These are phyloP conservation scores for Rhinolophus ferrumequinum DNA, from an alignment of 2,113 vertebrate genomes.

Conservation along the genomic window DNA sequence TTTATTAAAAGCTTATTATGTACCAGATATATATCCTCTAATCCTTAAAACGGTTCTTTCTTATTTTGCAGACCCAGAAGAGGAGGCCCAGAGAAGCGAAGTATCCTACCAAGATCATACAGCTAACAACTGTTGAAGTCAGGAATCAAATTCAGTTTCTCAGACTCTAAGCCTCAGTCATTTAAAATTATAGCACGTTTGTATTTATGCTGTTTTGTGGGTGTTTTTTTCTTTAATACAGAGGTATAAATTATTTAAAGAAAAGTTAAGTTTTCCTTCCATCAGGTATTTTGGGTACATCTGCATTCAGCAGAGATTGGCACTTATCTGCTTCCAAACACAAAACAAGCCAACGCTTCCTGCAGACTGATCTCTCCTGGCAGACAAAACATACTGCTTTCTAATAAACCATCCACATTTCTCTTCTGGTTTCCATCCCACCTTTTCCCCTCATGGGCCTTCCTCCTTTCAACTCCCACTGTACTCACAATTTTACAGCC, in stretches of 20 bases:
- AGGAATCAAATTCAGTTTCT: not conserved
- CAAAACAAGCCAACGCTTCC: not conserved
- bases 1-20: not conserved
- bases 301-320: not conserved
- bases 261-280: not conserved
- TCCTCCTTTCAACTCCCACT: not conserved
- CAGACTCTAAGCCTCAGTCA: not conserved
- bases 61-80: slow-evolving; percentile 22
- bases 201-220: not conserved
- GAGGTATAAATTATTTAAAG: not conserved
- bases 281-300: not conserved
- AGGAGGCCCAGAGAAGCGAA: not conserved
- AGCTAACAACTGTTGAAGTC: not conserved
- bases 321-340: not conserved
- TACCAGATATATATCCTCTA: not conserved
- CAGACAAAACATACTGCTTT: not conserved
- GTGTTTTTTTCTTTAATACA: not conserved
- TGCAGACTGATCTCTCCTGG: not conserved
- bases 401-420: not conserved
- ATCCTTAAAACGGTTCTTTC: not conserved
- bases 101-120: not conserved
- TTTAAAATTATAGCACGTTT: not conserved
- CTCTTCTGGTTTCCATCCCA: not conserved
- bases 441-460: not conserved
- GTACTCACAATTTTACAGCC: not conserved